phyloP scores from a whole-genome alignment of 30 jellyfish, hydroid and myxozoan genomes.

The Cassiopea xamachana region DNA sequence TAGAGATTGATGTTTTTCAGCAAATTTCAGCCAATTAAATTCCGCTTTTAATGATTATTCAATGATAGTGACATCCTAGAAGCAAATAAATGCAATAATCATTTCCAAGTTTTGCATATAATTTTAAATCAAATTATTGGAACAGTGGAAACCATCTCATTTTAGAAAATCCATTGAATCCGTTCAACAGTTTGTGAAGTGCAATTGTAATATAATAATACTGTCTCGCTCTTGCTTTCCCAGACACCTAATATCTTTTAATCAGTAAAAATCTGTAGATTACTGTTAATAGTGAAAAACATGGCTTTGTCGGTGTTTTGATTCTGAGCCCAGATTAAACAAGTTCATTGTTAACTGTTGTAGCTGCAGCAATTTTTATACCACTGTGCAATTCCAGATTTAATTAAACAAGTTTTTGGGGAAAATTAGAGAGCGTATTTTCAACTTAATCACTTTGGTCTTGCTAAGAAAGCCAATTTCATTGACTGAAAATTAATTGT shows the following conservation, averaged over 20 bases:
- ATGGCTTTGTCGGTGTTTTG: conserved; percentile 45
- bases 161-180: neutral
- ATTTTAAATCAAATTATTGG: too few species aligned
- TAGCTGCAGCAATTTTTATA: conserved; percentile 26
- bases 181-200: conserved; percentile 5
- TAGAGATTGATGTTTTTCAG: too few species aligned
- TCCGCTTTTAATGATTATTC: too few species aligned
- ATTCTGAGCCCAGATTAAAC: conserved; percentile 22
- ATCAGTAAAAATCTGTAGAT: conserved; percentile 40
- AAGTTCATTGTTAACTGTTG: conserved; percentile 13
- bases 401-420: conserved; percentile 20
- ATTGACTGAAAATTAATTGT: neutral
- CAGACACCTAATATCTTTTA: conserved; percentile 35
- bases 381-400: conserved; percentile 34
- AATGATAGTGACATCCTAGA: too few species aligned
- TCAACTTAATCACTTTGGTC: conserved; percentile 23
- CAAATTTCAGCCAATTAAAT: too few species aligned
- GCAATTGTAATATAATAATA: conserved; percentile 7
- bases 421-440: conserved; percentile 47
- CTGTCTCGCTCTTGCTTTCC: conserved; percentile 24
- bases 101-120: too few species aligned
- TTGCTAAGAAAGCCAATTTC: conserved; percentile 35
- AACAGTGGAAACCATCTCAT: neutral
- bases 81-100: too few species aligned
- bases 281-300: conserved; percentile 23